Evolutionary conservation across 2,888 invertebrate species (phyloP).

Genomic region (Chromoteleia sp.): DNA sequence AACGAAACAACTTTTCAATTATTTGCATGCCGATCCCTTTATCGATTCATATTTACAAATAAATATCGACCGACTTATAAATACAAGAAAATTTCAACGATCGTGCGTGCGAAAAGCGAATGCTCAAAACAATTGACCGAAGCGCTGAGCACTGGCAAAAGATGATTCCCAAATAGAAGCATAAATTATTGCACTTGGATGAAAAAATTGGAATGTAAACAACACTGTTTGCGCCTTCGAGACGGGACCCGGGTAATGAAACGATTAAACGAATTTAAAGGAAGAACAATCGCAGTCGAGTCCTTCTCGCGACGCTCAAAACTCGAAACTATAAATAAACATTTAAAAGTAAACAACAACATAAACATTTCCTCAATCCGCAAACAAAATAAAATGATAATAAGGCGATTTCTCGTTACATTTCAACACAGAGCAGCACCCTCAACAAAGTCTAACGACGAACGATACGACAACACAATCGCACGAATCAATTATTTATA

Average conservation of each 20-base stretch:
- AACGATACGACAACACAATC: not conserved
- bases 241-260: slow-evolving; percentile 21
- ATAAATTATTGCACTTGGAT: slow-evolving; percentile 53
- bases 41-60: slow-evolving; percentile 28
- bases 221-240: slow-evolving; percentile 36
- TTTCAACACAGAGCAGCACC: slow-evolving; percentile 12
- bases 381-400: slow-evolving; percentile 42
- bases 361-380: slow-evolving; percentile 40
- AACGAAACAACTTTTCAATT: slow-evolving; percentile 30
- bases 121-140: not conserved
- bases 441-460: slow-evolving; percentile 19
- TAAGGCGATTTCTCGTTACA: slow-evolving; percentile 17
- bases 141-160: not conserved
- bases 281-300: slow-evolving; percentile 27
- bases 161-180: slow-evolving; percentile 29
- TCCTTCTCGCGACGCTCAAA: slow-evolving; percentile 21
- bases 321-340: slow-evolving; percentile 53
- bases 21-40: not conserved
- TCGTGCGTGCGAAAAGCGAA: not conserved
- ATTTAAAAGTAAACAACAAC: slow-evolving; percentile 57
- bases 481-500: slow-evolving; percentile 6
- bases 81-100: slow-evolving; percentile 25
- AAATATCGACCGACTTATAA: slow-evolving; percentile 21
- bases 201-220: slow-evolving; percentile 64
- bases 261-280: slow-evolving; percentile 52